Base-by-base conservation (phyloP, 2,113 vertebrate genomes). In the Halcyon malimbica region DNA sequence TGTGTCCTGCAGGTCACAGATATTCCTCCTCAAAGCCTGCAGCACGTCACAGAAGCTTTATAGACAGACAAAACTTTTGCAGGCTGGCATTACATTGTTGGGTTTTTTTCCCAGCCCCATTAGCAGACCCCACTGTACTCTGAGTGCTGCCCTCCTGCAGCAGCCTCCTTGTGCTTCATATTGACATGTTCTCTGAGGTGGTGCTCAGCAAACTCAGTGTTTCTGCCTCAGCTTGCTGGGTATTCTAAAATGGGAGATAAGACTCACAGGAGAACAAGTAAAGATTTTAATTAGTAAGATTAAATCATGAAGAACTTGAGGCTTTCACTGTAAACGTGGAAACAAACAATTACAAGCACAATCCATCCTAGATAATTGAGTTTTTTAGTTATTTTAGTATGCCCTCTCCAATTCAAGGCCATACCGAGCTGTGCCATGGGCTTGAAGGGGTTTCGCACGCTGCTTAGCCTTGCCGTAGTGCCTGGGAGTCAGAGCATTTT, bases 141-240 rank as follows among this genome's bases (percentile, higher is more conserved):
- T 0, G 39, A 64, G 71, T 17, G 29, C 56, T 37, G 51, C 56
- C 31, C 46, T 75, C 56, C 75, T 44, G 59, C 68, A 37, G 15
- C 50, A 65, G 5, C 41, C 28, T 67, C 83, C 44, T 35, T 2
- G 3, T 77, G 75, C 80, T 83, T 63, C 46, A 54, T 46, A 4
- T 13, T 57, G 71, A 54, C 15, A 25, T 0, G 0, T 18, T 60
- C 77, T 42, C 51, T 2, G 3, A 64, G 67, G 6, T 5, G 31
- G 11, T 54, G 25, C 60, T 96, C 56, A 50, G 56, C 37, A 50
- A 16, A 6, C 59, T 83, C 57, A 16, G 24, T 63, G 65, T 4
- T 44, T 88, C 62, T 33, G 29, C 67, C 53, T 62, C 9, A 1
- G 7, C 33, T 50, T 7, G 0, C 68, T 33, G 33, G 48, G 20